A percentile compares a stretch with the other conserved stretches of the same genome.
Conservation (phyloP, 2,797 vertebrate genomes). For the Vireo griseus region DNA sequence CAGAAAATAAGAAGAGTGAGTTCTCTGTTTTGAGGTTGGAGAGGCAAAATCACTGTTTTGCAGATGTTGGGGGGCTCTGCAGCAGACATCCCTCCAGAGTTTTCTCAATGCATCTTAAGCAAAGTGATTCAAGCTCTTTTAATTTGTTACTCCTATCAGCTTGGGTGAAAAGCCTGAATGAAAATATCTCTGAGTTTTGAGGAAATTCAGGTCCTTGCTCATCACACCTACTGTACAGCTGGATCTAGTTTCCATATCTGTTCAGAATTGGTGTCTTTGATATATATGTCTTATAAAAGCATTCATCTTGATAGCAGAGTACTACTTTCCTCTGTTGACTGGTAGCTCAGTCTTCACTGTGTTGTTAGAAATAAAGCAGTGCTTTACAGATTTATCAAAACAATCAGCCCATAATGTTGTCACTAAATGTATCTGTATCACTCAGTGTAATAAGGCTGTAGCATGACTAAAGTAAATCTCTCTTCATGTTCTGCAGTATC, state of each 20-base stretch:
- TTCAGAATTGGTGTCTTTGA: background rate
- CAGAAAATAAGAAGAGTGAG: background rate
- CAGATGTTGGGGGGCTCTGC: background rate
- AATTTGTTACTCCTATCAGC: background rate
- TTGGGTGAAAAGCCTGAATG: background rate
- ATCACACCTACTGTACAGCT: background rate
- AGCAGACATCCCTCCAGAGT: background rate
- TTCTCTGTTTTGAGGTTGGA: background rate
- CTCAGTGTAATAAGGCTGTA: background rate
- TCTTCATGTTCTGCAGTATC: background rate
- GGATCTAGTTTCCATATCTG: background rate
- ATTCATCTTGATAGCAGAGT: background rate
- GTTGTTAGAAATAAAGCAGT: background rate
- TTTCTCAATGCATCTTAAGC: background rate
- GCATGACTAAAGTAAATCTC: background rate
- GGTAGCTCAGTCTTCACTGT: background rate
- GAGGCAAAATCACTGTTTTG: background rate
- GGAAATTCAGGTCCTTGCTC: background rate
- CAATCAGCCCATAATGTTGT: background rate
- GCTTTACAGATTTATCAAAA: background rate
- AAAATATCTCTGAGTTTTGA: background rate
- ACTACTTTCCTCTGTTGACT: background rate
- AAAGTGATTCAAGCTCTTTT: background rate
- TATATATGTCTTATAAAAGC: background rate
- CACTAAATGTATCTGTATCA: background rate